Conservation (phyloP, 1,140 invertebrate species). For the Luehdorfia chinensis region DNA sequence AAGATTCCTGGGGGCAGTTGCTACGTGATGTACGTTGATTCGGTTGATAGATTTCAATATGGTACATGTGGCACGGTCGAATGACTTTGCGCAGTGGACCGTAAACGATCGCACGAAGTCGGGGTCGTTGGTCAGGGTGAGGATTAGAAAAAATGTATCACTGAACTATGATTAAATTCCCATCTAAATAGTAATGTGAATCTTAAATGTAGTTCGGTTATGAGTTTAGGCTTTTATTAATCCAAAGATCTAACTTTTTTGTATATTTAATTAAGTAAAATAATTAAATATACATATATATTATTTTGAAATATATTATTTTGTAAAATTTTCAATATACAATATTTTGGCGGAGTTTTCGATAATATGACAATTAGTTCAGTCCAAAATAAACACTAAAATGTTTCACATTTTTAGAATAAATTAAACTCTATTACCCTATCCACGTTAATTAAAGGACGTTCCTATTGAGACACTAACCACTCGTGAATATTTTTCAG, state of each 20-base stretch:
- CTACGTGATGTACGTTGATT: slow-evolving; percentile 49
- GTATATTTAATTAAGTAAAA: too few species aligned
- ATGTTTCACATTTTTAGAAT: slow-evolving; percentile 50
- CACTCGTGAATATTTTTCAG: slow-evolving; percentile 74
- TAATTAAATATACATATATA: too few species aligned
- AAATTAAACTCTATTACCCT: slow-evolving; percentile 73
- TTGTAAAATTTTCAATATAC: too few species aligned
- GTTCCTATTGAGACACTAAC: slow-evolving; percentile 72
- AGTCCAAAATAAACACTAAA: slow-evolving; percentile 6
- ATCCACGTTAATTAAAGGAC: slow-evolving; percentile 75
- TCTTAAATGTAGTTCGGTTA: too few species aligned
- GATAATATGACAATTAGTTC: slow-evolving; percentile 1
- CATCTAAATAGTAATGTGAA: too few species aligned
- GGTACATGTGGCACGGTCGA: slow-evolving; percentile 48
- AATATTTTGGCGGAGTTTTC: too few species aligned
- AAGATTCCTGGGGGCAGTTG: slow-evolving; percentile 49
- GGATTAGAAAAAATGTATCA: slow-evolving; percentile 1
- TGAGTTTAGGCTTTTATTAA: too few species aligned
- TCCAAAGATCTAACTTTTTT: too few species aligned
- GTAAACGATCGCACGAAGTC: slow-evolving; percentile 49
- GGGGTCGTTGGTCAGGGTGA: slow-evolving; percentile 34
- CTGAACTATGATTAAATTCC: too few species aligned
- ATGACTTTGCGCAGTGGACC: slow-evolving; percentile 46
- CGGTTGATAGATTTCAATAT: slow-evolving; percentile 66
- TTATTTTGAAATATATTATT: too few species aligned